These are phyloP conservation scores for Cassiopea andromeda DNA, from an alignment of 30 jellyfish, hydroid and myxozoan genomes.

Conservation along the genomic window DNA sequence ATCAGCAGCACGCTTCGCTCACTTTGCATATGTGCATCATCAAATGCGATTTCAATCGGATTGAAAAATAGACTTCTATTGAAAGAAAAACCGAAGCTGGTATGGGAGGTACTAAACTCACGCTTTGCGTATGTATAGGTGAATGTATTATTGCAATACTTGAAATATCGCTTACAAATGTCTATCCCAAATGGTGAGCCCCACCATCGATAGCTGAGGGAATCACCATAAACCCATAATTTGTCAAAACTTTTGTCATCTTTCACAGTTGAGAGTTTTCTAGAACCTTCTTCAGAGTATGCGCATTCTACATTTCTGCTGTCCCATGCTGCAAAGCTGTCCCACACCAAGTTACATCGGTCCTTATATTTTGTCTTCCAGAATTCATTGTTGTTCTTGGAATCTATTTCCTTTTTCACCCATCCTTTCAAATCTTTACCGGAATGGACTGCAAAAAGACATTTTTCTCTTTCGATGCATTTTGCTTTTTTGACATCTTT, in stretches of 20 bases:
- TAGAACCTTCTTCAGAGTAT: neutral
- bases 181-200: neutral
- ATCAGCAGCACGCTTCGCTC: conserved; percentile 56
- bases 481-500: neutral
- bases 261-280: neutral
- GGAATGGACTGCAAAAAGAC: neutral
- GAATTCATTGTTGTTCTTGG: neutral
- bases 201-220: conserved; percentile 54
- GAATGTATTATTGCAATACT: conserved; percentile 51
- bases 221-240: conserved; percentile 74
- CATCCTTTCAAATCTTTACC: neutral
- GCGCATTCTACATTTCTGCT: neutral
- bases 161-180: conserved; percentile 43
- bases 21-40: conserved; percentile 28
- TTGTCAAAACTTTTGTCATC: conserved; percentile 22
- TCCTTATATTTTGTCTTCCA: neutral
- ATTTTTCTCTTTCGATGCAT: neutral
- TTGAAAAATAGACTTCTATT: conserved; percentile 33
- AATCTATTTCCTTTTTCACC: neutral
- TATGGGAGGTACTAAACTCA: neutral
- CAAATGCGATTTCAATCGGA: conserved; percentile 17
- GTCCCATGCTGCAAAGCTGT: conserved; percentile 15
- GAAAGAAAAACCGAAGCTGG: conserved; percentile 16
- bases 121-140: conserved; percentile 56
- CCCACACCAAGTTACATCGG: conserved; percentile 9